phyloP scores from a whole-genome alignment of 2,888 invertebrate species.

The Busseola fusca region DNA sequence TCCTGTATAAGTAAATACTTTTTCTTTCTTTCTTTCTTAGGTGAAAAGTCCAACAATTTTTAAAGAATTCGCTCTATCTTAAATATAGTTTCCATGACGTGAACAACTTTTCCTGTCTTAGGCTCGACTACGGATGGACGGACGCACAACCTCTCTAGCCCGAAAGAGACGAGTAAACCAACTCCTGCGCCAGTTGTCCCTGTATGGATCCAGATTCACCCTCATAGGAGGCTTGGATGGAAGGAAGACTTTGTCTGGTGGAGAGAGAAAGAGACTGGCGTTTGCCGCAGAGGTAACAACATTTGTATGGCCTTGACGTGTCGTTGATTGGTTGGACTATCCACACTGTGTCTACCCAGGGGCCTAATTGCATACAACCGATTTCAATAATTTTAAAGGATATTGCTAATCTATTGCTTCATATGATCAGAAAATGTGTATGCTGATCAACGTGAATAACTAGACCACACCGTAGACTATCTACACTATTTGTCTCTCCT shows the following conservation, averaged over 20 bases:
- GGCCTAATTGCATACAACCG: too few species aligned
- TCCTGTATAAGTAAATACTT: too few species aligned
- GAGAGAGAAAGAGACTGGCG: constrained; percentile 96
- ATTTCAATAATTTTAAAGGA: too few species aligned
- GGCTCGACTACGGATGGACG: constrained; percentile 94
- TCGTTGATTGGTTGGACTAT: not conserved
- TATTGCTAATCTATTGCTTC: too few species aligned
- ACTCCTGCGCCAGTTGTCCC: constrained; percentile 92
- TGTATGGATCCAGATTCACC: constrained; percentile 92
- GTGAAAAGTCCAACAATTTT: not conserved
- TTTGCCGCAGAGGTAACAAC: constrained; percentile 96
- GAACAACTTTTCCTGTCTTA: constrained; percentile 69
- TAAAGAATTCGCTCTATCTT: not conserved
- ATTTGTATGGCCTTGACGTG: not conserved
- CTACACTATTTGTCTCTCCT: too few species aligned
- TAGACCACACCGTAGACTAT: too few species aligned
- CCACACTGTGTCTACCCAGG: not conserved
- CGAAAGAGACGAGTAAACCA: constrained; percentile 91
- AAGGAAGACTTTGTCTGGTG: constrained; percentile 96
- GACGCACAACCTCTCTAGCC: constrained; percentile 89
- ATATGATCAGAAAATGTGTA: too few species aligned
- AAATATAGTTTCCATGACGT: not conserved
- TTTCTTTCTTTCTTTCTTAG: too few species aligned
- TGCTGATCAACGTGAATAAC: too few species aligned
- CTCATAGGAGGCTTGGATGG: constrained; percentile 94